Evolutionary conservation across 2,888 invertebrate species (phyloP).

Genomic region (Gastrophysa polygoni): DNA sequence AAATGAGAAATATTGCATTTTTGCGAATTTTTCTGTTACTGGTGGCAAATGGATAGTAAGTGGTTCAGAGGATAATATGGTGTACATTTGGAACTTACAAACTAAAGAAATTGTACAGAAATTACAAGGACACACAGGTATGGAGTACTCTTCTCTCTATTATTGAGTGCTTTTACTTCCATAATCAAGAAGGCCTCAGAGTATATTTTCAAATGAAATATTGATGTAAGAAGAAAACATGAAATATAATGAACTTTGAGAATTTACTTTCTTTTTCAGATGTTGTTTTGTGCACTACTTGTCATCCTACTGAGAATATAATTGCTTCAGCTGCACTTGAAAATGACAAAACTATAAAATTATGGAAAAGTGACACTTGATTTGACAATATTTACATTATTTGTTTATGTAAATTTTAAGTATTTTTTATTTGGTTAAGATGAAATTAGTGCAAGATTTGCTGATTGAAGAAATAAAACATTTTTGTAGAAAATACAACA

Average conservation of each 20-base stretch:
- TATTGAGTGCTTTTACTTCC: not conserved
- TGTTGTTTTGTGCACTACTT: constrained; percentile 95
- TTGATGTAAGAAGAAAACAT: too few relatives aligned
- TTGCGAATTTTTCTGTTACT: constrained; percentile 99
- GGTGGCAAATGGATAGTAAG: constrained; percentile 99
- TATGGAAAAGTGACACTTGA: constrained; percentile 94
- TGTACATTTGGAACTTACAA: constrained; percentile 99
- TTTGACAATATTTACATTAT: constrained; percentile 10
- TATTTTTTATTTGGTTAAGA: constrained; percentile 11
- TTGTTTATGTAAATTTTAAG: constrained; percentile 8
- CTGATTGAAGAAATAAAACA: not conserved
- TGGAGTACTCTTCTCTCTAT: constrained; percentile 37
- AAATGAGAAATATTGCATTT: constrained; percentile 99
- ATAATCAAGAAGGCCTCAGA: not conserved
- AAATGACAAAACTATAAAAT: constrained; percentile 97
- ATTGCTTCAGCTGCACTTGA: constrained; percentile 98
- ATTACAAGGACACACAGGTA: constrained; percentile 94
- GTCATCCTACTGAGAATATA: constrained; percentile 99
- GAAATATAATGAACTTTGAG: too few relatives aligned
- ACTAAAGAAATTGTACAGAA: constrained; percentile 99
- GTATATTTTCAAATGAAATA: too few relatives aligned
- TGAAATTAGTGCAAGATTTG: not conserved
- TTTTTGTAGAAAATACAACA: not conserved
- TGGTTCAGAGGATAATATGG: constrained; percentile 98
- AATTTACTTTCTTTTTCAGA: constrained; percentile 60